A percentile compares a stretch with the other conserved stretches of the same genome.
Evolutionary conservation across 2,113 vertebrate species (phyloP).

Genomic region (Accipiter virgatus): DNA sequence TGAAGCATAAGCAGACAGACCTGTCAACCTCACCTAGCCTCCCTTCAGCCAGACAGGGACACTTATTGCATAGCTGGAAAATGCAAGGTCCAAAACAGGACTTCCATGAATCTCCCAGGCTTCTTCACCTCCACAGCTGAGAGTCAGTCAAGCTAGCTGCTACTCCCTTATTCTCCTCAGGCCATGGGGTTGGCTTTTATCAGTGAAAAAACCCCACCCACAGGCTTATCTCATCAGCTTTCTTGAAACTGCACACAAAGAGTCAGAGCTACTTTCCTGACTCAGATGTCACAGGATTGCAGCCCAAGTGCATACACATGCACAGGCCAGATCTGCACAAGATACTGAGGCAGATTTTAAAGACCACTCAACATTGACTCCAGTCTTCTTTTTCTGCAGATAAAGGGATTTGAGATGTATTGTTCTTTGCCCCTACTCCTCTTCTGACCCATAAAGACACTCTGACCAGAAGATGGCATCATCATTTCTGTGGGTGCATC

Average conservation of each 20-base stretch:
- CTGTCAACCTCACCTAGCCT: neutral
- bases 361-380: neutral
- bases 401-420: neutral
- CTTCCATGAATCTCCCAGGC: neutral
- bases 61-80: neutral
- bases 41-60: neutral
- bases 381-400: neutral
- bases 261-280: neutral
- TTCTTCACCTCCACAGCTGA: neutral
- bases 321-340: neutral
- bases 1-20: neutral
- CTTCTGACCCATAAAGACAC: neutral
- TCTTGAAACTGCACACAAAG: neutral
- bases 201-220: neutral
- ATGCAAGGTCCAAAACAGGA: neutral
- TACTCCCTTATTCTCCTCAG: neutral
- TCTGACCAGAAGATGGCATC: neutral
- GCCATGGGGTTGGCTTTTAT: neutral
- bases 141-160: neutral
- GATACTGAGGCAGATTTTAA: neutral
- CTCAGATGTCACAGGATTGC: neutral
- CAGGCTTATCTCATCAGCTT: neutral
- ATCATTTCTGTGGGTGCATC: neutral
- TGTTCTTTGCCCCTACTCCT: neutral
- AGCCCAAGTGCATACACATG: neutral